A percentile compares a stretch with the other conserved stretches of the same genome.
phyloP scores from a whole-genome alignment of 2,888 invertebrate genomes.

The Eilema griseolum region DNA sequence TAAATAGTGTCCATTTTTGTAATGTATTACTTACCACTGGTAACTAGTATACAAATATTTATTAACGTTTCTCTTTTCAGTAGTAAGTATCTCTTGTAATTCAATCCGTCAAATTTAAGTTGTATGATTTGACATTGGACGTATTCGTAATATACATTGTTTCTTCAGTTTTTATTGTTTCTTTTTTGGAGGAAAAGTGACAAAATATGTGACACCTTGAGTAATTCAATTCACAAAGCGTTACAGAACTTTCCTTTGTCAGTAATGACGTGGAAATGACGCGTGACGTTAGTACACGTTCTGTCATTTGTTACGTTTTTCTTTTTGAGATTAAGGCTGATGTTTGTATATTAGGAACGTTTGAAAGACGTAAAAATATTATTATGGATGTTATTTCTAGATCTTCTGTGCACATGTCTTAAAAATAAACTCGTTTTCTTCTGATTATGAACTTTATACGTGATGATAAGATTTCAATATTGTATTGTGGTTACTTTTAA shows the following conservation, averaged over 20 bases:
- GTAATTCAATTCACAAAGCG: conserved; percentile 55
- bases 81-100: background rate
- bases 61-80: background rate
- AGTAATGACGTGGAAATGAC: conserved; percentile 29
- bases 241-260: conserved; percentile 43
- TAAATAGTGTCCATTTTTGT: too few relatives aligned
- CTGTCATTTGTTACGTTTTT: conserved; percentile 12
- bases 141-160: background rate
- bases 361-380: background rate
- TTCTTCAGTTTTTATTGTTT: background rate
- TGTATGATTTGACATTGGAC: background rate
- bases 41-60: background rate
- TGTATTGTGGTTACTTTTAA: too few relatives aligned
- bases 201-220: conserved; percentile 47
- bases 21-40: too few relatives aligned
- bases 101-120: background rate
- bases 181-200: conserved; percentile 25
- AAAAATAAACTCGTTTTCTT: too few relatives aligned
- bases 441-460: too few relatives aligned
- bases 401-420: background rate
- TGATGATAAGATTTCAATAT: too few relatives aligned
- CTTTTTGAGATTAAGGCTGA: conserved; percentile 11
- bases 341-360: background rate
- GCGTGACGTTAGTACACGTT: conserved; percentile 14
- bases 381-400: too few relatives aligned